These are phyloP conservation scores for Montipora sp. DNA, from an alignment of 64 coral and sea anemone genomes.

Conservation along the genomic window DNA sequence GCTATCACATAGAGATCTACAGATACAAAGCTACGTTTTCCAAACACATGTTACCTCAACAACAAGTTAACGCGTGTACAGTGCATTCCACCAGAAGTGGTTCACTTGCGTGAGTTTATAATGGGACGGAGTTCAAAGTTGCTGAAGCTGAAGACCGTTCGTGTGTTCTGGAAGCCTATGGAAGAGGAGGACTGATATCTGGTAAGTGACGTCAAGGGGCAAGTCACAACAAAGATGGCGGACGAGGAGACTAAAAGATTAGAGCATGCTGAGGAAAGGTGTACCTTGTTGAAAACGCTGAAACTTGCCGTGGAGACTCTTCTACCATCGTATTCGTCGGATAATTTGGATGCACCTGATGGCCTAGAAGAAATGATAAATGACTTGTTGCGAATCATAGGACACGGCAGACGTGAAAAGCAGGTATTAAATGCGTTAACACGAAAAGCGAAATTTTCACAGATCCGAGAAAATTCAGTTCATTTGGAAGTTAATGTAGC, in stretches of 20 bases:
- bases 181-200: neutral
- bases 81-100: no score
- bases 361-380: slow-evolving; percentile 52
- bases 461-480: no score
- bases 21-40: no score
- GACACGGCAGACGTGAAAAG: slow-evolving; percentile 65
- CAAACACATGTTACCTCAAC: no score
- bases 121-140: no score
- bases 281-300: slow-evolving; percentile 61
- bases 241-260: slow-evolving; percentile 21
- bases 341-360: slow-evolving; percentile 65
- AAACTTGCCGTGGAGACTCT: slow-evolving; percentile 84
- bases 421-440: neutral
- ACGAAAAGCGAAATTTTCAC: neutral
- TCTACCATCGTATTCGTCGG: slow-evolving; percentile 47
- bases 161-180: no score
- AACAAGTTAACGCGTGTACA: no score
- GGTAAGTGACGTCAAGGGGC: neutral
- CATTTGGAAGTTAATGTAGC: no score
- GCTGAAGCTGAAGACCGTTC: no score
- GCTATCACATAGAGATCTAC: no score
- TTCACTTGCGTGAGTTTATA: no score
- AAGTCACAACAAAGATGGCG: slow-evolving; percentile 83
- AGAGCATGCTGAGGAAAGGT: slow-evolving; percentile 79
- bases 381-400: slow-evolving; percentile 79